phyloP scores from a whole-genome alignment of 2,888 invertebrate genomes.

The Mythimna ferrago region DNA sequence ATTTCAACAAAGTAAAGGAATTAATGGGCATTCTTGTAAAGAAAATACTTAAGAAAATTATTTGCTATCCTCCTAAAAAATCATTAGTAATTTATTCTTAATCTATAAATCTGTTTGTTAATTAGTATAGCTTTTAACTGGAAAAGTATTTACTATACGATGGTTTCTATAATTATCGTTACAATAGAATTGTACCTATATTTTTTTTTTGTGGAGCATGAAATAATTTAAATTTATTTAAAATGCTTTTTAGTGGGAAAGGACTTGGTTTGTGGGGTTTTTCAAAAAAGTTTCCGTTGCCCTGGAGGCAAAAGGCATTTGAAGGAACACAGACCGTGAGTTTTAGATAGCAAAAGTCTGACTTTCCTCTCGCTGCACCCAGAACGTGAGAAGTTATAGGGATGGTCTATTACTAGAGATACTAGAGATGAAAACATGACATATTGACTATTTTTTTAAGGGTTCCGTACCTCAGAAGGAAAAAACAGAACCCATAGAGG shows the following conservation, averaged over 20 bases:
- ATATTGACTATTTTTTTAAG: not conserved
- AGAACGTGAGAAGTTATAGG: no score
- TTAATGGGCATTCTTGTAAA: not conserved
- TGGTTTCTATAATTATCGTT: not conserved
- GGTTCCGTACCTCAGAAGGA: no score
- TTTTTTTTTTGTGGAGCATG: not conserved
- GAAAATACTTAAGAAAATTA: constrained; percentile 11
- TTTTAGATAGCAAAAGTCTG: no score
- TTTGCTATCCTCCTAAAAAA: not conserved
- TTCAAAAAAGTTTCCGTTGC: no score
- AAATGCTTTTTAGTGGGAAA: not conserved
- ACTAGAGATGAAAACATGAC: not conserved
- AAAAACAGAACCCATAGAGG: no score
- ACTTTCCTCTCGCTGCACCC: no score
- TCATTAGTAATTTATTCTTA: not conserved
- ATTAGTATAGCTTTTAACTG: constrained; percentile 19
- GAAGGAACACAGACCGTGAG: no score
- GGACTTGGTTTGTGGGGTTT: not conserved
- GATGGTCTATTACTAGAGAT: not conserved
- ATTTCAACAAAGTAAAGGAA: constrained; percentile 8
- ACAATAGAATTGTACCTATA: constrained; percentile 2
- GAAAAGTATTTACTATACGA: constrained; percentile 25
- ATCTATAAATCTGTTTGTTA: constrained; percentile 26
- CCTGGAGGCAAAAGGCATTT: no score
- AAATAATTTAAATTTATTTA: not conserved